Percentiles rank a stretch among this genome's conserved stretches.
phyloP scores from a whole-genome alignment of 2,113 vertebrate genomes.

The Phalacrocorax pelagicus region DNA sequence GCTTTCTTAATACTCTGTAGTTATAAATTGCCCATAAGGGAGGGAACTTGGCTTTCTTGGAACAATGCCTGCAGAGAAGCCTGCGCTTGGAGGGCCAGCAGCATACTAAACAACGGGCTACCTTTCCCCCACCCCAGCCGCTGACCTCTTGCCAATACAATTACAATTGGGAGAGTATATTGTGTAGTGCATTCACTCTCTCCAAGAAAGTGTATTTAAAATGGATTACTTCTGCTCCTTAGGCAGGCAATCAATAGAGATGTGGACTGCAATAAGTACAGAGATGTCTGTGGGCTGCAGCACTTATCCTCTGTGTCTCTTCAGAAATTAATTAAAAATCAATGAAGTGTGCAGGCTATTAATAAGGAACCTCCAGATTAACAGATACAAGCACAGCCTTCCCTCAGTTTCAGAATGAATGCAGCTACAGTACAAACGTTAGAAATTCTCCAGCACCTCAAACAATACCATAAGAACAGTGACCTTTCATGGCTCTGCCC shows the following conservation, averaged over 20 bases:
- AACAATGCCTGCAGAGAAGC: neutral
- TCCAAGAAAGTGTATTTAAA: slow-evolving; percentile 84
- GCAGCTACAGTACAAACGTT: neutral
- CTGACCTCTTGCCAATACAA: slow-evolving; percentile 70
- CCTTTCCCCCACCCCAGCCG: neutral
- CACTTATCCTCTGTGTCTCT: slow-evolving; percentile 84
- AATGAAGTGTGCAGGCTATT: slow-evolving; percentile 88
- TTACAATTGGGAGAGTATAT: slow-evolving; percentile 60
- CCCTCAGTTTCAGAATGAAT: neutral
- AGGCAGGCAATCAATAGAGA: slow-evolving; percentile 85
- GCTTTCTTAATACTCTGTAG: neutral
- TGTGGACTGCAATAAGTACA: slow-evolving; percentile 84
- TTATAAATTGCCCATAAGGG: neutral
- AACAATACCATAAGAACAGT: neutral
- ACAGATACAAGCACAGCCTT: slow-evolving; percentile 59
- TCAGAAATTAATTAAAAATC: slow-evolving; percentile 94
- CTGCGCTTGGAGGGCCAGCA: neutral
- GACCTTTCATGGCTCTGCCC: neutral
- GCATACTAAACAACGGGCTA: neutral
- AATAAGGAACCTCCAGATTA: slow-evolving; percentile 76
- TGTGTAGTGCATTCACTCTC: slow-evolving; percentile 38
- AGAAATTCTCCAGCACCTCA: neutral
- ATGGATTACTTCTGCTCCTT: slow-evolving; percentile 87
- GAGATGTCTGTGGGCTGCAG: slow-evolving; percentile 75
- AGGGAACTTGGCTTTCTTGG: neutral